These are phyloP conservation scores for Nowickia ferox DNA, from an alignment of 2,888 invertebrate genomes.

Conservation along the genomic window DNA sequence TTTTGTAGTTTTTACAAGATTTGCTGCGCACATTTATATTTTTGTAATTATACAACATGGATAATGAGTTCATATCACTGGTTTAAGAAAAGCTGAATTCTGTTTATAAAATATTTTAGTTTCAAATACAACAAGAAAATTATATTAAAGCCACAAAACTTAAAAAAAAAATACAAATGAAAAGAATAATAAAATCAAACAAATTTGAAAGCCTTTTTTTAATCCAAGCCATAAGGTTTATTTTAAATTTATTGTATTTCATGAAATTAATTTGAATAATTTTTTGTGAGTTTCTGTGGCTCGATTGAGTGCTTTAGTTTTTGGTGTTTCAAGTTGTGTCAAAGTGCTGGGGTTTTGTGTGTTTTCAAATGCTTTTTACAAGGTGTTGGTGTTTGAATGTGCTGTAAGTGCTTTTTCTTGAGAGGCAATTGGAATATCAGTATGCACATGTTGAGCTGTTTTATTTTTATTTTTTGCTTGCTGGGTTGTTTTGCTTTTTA, in stretches of 20 bases:
- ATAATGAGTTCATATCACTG: constrained; percentile 59
- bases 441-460: constrained; percentile 76
- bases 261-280: constrained; percentile 52
- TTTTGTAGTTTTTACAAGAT: constrained; percentile 61
- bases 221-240: constrained; percentile 57
- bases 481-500: constrained; percentile 44
- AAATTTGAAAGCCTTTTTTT: constrained; percentile 36
- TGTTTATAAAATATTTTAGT: constrained; percentile 30
- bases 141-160: constrained; percentile 61
- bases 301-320: constrained; percentile 45
- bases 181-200: constrained; percentile 43
- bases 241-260: constrained; percentile 11
- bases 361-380: constrained; percentile 42
- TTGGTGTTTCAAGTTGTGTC: constrained; percentile 57
- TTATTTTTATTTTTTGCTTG: constrained; percentile 69
- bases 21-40: constrained; percentile 74
- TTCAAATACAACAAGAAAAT: constrained; percentile 23
- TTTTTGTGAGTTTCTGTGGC: constrained; percentile 46
- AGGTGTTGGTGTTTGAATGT: constrained; percentile 69
- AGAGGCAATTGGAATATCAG: constrained; percentile 26
- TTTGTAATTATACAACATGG: constrained; percentile 52
- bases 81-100: constrained; percentile 59
- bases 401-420: constrained; percentile 58
- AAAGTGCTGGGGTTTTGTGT: constrained; percentile 53
- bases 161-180: constrained; percentile 14